Conservation (phyloP, 2,888 invertebrate genomes). For the Pandemis cinnamomeana region DNA sequence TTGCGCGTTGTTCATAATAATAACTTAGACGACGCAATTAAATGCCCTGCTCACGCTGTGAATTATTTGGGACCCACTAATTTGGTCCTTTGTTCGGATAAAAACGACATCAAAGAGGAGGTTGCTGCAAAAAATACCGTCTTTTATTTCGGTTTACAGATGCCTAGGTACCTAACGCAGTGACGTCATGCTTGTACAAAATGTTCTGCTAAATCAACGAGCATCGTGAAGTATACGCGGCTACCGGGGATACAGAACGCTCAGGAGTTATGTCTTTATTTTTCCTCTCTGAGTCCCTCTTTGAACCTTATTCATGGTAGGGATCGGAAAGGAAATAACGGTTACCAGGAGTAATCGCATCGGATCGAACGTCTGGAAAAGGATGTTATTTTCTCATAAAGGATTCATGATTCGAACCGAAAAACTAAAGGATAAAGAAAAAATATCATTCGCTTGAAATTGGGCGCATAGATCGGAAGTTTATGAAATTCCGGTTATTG, state of each 20-base stretch:
- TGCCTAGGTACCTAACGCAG: too few species aligned
- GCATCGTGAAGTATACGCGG: neutral
- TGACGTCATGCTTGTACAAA: neutral
- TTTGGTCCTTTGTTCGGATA: constrained; percentile 24
- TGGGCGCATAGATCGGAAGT: neutral
- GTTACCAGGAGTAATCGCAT: constrained; percentile 21
- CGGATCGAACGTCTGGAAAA: constrained; percentile 29
- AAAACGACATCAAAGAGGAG: constrained; percentile 36
- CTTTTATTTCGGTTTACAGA: constrained; percentile 17
- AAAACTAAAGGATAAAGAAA: constrained; percentile 1
- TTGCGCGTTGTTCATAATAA: constrained; percentile 8
- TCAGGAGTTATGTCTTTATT: constrained; percentile 21
- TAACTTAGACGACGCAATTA: constrained; percentile 23
- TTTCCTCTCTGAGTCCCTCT: constrained; percentile 17
- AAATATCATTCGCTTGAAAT: neutral
- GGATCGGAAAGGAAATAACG: constrained; percentile 25
- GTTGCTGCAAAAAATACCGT: constrained; percentile 18
- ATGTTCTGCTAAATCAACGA: neutral
- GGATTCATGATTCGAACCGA: constrained; percentile 5
- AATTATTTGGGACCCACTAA: constrained; percentile 27
- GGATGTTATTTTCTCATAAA: constrained; percentile 16
- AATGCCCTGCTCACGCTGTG: constrained; percentile 17
- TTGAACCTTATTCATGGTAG: constrained; percentile 25
- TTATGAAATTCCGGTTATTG: neutral
- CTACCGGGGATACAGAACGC: neutral